These are phyloP conservation scores for Ophion obscuratus DNA, from an alignment of 2,888 invertebrate species.

Conservation along the genomic window DNA sequence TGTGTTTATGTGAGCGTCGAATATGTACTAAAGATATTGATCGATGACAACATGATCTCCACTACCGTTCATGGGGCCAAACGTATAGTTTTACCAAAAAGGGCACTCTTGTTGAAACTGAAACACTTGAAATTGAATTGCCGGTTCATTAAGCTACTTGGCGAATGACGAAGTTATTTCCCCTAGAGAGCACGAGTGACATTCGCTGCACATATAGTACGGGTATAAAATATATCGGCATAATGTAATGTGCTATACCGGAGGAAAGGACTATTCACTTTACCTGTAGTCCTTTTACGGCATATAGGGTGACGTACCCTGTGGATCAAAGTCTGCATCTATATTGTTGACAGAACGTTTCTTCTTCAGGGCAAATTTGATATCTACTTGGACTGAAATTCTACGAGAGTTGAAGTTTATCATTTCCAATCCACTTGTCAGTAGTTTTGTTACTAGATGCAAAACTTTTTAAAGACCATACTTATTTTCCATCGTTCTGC, in stretches of 20 bases:
- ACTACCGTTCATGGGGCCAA: conserved; percentile 67
- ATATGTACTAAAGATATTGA: conserved; percentile 61
- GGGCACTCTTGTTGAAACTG: conserved; percentile 75
- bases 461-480: too few species aligned
- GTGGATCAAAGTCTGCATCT: not conserved
- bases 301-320: not conserved
- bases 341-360: not conserved
- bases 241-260: not conserved
- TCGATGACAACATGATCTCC: conserved; percentile 69
- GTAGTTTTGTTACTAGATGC: too few species aligned
- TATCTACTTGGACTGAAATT: too few species aligned
- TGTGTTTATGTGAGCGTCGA: not conserved
- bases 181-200: not conserved
- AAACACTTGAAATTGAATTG: conserved; percentile 68
- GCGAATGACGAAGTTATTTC: conserved; percentile 25
- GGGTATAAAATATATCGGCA: not conserved
- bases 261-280: too few species aligned
- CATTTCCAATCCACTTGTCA: too few species aligned
- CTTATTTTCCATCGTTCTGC: too few species aligned
- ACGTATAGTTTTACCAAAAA: conserved; percentile 52
- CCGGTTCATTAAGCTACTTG: conserved; percentile 20
- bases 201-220: not conserved
- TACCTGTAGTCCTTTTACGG: not conserved
- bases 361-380: too few species aligned
- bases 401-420: too few species aligned